These are phyloP conservation scores for Rostratula benghalensis DNA, from an alignment of 2,113 vertebrate genomes.

Conservation along the genomic window DNA sequence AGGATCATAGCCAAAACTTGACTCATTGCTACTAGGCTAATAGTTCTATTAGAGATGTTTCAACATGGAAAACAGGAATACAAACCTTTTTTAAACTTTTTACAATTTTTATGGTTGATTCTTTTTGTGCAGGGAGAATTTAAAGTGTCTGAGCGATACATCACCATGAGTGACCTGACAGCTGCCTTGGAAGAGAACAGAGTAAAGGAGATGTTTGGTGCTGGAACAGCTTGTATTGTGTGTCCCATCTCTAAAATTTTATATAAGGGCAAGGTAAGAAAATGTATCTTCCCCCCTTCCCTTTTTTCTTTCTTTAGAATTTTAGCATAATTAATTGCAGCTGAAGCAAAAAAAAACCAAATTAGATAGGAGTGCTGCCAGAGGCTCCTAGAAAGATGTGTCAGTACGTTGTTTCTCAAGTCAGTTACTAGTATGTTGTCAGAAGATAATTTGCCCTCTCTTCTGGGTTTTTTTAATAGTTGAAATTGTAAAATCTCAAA, in stretches of 20 bases:
- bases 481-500: not conserved
- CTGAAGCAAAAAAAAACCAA: not conserved
- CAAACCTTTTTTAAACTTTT: not conserved
- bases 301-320: not conserved
- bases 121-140: slow-evolving; percentile 79
- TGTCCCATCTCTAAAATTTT: slow-evolving; percentile 82
- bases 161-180: slow-evolving; percentile 85
- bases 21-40: not conserved
- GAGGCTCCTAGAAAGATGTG: not conserved
- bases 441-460: not conserved
- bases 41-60: not conserved
- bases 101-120: not conserved
- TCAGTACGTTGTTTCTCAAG: not conserved
- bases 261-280: slow-evolving; percentile 84
- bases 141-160: slow-evolving; percentile 84
- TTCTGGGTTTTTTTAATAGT: not conserved
- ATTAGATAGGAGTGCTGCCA: not conserved
- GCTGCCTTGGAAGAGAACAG: slow-evolving; percentile 79
- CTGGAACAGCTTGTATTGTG: slow-evolving; percentile 89
- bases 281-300: accelerated
- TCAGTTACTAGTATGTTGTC: not conserved
- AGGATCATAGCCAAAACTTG: not conserved
- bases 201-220: slow-evolving; percentile 90
- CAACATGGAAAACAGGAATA: not conserved
- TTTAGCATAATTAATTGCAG: not conserved